A percentile compares a stretch with the other conserved stretches of the same genome.
Conservation (phyloP, 2,888 invertebrate species). For the Homarus gammarus region DNA sequence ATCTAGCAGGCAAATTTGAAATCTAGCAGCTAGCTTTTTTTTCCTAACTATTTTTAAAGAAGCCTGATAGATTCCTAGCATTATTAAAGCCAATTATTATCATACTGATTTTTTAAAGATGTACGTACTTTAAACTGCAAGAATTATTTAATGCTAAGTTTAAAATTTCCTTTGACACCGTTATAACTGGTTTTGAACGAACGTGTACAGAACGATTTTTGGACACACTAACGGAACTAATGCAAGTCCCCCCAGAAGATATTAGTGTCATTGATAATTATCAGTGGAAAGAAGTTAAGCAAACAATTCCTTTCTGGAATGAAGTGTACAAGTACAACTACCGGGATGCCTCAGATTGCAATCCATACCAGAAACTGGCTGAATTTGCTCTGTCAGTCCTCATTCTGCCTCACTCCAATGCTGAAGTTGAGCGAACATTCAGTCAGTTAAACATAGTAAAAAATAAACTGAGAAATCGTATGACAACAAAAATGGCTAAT, state of each 20-base stretch:
- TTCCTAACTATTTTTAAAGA: no score
- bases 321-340: slow-evolving; percentile 18
- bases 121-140: no score
- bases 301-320: slow-evolving; percentile 25
- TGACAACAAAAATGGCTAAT: slow-evolving; percentile 36
- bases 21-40: no score
- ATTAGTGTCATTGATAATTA: slow-evolving; percentile 6
- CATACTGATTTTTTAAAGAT: no score
- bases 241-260: not conserved
- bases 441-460: slow-evolving; percentile 34
- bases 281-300: slow-evolving; percentile 11
- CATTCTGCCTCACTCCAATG: slow-evolving; percentile 38
- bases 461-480: slow-evolving; percentile 25
- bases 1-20: no score
- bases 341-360: not conserved
- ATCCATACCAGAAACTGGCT: slow-evolving; percentile 29
- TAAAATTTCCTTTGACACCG: no score
- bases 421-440: slow-evolving; percentile 29
- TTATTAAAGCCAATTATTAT: no score
- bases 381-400: slow-evolving; percentile 19
- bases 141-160: no score
- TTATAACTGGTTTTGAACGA: no score
- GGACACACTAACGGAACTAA: slow-evolving; percentile 8
- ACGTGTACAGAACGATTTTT: no score
- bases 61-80: no score